phyloP scores from a whole-genome alignment of 2,113 vertebrate genomes.

The Notothenia coriiceps region DNA sequence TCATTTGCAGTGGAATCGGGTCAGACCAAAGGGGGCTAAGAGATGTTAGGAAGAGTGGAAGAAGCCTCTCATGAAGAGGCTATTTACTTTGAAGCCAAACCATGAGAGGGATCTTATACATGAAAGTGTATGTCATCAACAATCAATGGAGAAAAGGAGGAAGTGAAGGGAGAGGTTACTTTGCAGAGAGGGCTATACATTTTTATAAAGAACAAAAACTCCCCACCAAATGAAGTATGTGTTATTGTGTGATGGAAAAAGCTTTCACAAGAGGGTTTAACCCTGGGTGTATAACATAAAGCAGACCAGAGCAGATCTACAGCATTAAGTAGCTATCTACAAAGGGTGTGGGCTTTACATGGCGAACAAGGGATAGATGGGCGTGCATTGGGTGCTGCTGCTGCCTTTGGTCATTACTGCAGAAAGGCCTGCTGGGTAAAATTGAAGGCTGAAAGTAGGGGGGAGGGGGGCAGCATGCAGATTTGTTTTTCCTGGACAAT shows the following conservation, averaged over 20 bases:
- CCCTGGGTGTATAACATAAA: background rate
- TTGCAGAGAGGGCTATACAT: background rate
- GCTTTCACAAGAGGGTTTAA: background rate
- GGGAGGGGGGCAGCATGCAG: background rate
- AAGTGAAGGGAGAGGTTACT: background rate
- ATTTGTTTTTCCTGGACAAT: conserved; percentile 26
- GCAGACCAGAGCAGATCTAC: conserved; percentile 9
- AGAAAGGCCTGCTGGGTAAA: conserved; percentile 26
- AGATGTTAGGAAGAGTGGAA: conserved; percentile 49
- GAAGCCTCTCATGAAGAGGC: conserved; percentile 13
- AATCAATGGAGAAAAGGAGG: conserved; percentile 1
- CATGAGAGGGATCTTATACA: background rate
- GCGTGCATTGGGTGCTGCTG: background rate
- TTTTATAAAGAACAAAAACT: background rate
- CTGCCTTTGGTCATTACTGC: conserved; percentile 24
- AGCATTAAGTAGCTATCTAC: background rate
- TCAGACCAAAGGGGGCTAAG: conserved; percentile 42
- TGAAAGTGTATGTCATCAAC: conserved; percentile 16
- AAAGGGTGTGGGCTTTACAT: background rate
- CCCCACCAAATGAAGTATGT: background rate
- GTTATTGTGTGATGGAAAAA: background rate
- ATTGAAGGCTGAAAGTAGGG: conserved; percentile 10
- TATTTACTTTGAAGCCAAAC: conserved; percentile 5
- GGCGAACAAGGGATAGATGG: background rate
- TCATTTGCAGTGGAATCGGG: conserved; percentile 35